These are phyloP conservation scores for Lasiurus borealis DNA, from an alignment of 2,113 vertebrate species.

Conservation along the genomic window DNA sequence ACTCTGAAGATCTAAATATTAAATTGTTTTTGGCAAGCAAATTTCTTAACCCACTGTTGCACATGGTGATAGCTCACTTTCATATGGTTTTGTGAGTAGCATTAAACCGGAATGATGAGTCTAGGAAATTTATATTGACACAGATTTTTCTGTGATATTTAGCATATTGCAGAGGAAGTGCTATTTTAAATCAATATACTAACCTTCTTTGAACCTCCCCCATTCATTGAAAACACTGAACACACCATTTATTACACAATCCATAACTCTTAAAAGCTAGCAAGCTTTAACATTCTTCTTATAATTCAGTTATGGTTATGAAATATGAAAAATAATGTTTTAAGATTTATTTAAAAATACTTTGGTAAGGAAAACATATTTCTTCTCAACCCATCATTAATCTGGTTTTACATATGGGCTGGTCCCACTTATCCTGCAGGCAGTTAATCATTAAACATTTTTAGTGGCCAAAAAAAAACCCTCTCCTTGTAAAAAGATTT, in stretches of 20 bases:
- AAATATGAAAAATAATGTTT: slow-evolving; percentile 73
- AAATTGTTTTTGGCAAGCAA: slow-evolving; percentile 39
- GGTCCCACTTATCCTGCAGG: slow-evolving; percentile 55
- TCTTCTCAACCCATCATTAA: slow-evolving; percentile 67
- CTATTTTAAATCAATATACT: slow-evolving; percentile 45
- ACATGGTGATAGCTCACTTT: background rate
- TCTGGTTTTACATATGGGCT: slow-evolving; percentile 66
- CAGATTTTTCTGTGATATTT: slow-evolving; percentile 47
- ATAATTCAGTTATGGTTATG: slow-evolving; percentile 68
- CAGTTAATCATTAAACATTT: slow-evolving; percentile 79
- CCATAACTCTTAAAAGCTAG: slow-evolving; percentile 53
- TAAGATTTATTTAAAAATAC: slow-evolving; percentile 73
- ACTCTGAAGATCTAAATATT: slow-evolving; percentile 12
- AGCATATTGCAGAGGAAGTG: slow-evolving; percentile 45
- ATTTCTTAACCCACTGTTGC: background rate
- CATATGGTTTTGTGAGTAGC: slow-evolving; percentile 26
- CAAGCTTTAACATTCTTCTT: slow-evolving; percentile 61
- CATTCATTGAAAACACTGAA: slow-evolving; percentile 40
- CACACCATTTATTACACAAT: slow-evolving; percentile 50
- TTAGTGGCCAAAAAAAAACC: slow-evolving; percentile 61
- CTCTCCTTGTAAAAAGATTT: slow-evolving; percentile 70
- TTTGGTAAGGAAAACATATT: slow-evolving; percentile 72
- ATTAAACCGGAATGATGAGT: background rate
- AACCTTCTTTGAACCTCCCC: background rate
- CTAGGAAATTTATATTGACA: slow-evolving; percentile 47